These are phyloP conservation scores for Onychostoma macrolepis DNA, from an alignment of 2,113 vertebrate species.

Conservation along the genomic window DNA sequence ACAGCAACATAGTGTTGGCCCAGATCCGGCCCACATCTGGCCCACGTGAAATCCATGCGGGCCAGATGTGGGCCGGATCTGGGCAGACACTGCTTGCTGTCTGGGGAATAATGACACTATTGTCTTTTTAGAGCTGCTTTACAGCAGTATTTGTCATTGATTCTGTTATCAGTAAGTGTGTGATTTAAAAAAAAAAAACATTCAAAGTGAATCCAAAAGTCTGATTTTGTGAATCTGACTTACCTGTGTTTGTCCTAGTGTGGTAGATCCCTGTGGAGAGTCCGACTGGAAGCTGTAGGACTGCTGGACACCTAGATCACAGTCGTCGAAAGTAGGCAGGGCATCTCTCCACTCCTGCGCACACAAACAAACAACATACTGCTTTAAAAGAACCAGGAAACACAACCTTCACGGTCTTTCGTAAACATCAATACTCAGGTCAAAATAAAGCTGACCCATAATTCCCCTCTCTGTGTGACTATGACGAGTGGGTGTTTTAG, in stretches of 20 bases:
- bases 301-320: constrained; percentile 70
- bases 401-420: not conserved
- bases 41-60: too few species aligned
- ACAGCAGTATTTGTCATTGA: too few species aligned
- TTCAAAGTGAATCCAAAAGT: not conserved
- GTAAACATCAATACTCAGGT: constrained; percentile 23
- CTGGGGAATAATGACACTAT: too few species aligned
- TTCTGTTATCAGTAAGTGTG: too few species aligned
- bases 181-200: not conserved
- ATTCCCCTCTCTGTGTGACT: constrained; percentile 28
- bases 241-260: constrained; percentile 70
- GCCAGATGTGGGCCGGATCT: too few species aligned
- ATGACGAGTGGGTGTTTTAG: not conserved
- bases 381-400: constrained; percentile 19
- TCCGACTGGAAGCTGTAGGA: constrained; percentile 71
- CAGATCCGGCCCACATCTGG: too few species aligned
- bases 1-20: too few species aligned
- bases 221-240: constrained; percentile 35
- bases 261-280: constrained; percentile 69
- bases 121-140: too few species aligned
- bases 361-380: constrained; percentile 22
- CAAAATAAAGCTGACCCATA: constrained; percentile 8
- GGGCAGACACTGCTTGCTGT: too few species aligned
- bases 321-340: constrained; percentile 70
- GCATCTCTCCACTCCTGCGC: constrained; percentile 76